phyloP scores from a whole-genome alignment of 64 coral and sea anemone genomes.

The Stichodactyla mertensii region DNA sequence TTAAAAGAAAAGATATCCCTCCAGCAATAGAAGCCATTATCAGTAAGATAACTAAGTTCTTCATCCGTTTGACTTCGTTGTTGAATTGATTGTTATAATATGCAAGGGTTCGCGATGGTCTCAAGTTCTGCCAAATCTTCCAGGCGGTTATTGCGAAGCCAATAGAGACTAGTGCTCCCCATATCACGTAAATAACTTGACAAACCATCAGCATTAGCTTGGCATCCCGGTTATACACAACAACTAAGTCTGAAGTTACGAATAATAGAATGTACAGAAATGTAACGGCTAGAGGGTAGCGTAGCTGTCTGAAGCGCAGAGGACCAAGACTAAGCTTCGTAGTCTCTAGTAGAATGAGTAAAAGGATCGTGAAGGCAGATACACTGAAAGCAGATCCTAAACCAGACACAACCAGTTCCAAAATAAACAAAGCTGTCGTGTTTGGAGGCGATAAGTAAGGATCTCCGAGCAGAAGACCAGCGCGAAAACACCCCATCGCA shows the following conservation, averaged over 20 bases:
- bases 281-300: conserved; percentile 36
- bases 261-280: conserved; percentile 49
- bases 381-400: conserved; percentile 43
- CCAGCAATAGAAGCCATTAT: conserved; percentile 27
- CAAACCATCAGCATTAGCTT: conserved; percentile 49
- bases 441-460: not conserved
- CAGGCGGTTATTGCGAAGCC: conserved; percentile 51
- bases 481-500: not conserved
- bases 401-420: not conserved
- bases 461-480: not conserved
- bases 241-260: conserved; percentile 50
- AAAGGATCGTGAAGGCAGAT: conserved; percentile 55
- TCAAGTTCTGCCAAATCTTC: conserved; percentile 68
- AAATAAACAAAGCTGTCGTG: not conserved
- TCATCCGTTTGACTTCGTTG: conserved; percentile 14
- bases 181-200: conserved; percentile 36
- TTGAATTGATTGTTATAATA: conserved; percentile 14
- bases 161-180: conserved; percentile 59
- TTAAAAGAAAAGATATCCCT: conserved; percentile 17
- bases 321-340: conserved; percentile 55
- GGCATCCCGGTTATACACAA: conserved; percentile 41
- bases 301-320: conserved; percentile 34
- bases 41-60: conserved; percentile 20
- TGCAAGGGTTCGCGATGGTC: conserved; percentile 33
- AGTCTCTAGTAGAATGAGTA: conserved; percentile 62